Evolutionary conservation across 2,888 invertebrate genomes (phyloP).

Genomic region (Chaitophorus viminalis): DNA sequence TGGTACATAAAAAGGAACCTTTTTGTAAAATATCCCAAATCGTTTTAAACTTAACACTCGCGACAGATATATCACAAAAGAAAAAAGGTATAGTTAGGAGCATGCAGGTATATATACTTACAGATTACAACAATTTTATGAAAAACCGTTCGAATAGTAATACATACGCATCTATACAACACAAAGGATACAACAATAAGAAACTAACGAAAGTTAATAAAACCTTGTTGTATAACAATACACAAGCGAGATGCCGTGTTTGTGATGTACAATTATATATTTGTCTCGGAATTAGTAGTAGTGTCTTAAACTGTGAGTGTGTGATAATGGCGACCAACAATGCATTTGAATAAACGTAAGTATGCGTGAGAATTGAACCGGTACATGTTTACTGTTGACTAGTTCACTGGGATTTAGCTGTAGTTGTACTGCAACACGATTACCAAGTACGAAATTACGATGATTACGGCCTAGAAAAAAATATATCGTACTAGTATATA

Average conservation of each 20-base stretch:
- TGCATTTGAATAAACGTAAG: background rate
- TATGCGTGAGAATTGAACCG: background rate
- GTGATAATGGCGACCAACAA: background rate
- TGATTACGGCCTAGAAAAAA: constrained; percentile 58
- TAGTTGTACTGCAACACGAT: constrained; percentile 63
- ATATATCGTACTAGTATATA: too few species aligned
- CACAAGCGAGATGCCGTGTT: too few species aligned
- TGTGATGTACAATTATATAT: too few species aligned
- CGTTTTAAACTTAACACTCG: background rate
- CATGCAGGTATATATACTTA: too few species aligned
- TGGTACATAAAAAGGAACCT: constrained; percentile 11
- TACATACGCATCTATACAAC: too few species aligned
- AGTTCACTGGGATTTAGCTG: constrained; percentile 32
- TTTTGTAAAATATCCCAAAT: constrained; percentile 19
- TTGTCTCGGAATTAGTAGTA: too few species aligned
- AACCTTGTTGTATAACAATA: background rate
- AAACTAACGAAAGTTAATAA: background rate
- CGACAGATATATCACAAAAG: background rate
- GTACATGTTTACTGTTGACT: background rate
- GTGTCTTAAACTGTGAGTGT: background rate
- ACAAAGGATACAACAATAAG: background rate
- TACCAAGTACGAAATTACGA: constrained; percentile 62
- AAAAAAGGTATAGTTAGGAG: too few species aligned
- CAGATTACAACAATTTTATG: too few species aligned
- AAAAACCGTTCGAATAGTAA: background rate